A percentile compares a stretch with the other conserved stretches of the same genome.
Conservation (phyloP, 2,888 invertebrate species). For the Rhagonycha fulva region DNA sequence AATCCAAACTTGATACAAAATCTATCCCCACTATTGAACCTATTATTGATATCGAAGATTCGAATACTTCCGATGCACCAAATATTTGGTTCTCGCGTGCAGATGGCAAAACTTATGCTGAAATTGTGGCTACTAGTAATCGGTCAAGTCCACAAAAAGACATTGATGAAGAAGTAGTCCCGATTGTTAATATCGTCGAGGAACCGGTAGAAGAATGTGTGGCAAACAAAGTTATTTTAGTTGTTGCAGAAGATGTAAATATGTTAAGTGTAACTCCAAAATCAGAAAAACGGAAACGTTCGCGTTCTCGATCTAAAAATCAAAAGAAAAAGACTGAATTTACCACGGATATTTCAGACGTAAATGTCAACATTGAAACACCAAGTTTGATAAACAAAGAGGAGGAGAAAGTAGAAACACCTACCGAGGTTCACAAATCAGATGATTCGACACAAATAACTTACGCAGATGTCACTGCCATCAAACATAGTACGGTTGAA, state of each 20-base stretch:
- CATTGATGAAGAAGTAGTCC: background rate
- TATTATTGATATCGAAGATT: background rate
- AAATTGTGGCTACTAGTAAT: slow-evolving; percentile 60
- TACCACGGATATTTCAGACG: background rate
- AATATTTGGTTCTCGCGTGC: background rate
- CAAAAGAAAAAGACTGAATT: background rate
- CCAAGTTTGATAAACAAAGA: background rate
- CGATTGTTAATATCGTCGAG: slow-evolving; percentile 25
- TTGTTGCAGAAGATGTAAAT: slow-evolving; percentile 46
- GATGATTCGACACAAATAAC: background rate
- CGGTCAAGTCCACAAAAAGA: background rate
- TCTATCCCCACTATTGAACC: background rate
- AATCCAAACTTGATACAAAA: background rate
- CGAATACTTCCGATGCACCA: background rate
- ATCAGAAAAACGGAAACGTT: slow-evolving; percentile 55
- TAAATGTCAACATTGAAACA: background rate
- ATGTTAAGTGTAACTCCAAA: slow-evolving; percentile 58
- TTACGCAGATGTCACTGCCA: background rate
- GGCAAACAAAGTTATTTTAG: slow-evolving; percentile 30
- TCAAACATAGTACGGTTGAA: background rate
- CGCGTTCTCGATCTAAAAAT: slow-evolving; percentile 41
- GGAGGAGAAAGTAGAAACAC: background rate
- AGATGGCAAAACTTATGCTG: slow-evolving; percentile 72
- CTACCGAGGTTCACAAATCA: background rate
- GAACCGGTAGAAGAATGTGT: slow-evolving; percentile 46